Conservation (phyloP, 2,797 vertebrate genomes). For the Peromyscus nudipes region DNA sequence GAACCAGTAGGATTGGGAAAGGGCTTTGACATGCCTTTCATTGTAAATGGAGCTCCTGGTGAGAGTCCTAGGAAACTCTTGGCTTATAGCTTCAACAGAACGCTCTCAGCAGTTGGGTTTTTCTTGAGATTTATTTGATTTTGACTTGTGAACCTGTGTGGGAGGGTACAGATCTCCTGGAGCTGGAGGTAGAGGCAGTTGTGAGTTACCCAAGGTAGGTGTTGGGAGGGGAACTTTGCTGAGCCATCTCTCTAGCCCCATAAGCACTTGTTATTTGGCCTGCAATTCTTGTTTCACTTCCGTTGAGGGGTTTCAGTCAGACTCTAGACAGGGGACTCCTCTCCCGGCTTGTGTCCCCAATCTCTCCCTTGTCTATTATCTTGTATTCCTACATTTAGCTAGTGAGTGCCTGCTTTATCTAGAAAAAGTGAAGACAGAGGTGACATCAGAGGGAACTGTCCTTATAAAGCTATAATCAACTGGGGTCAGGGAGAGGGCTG, state of each 20-base stretch:
- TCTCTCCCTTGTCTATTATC: not conserved
- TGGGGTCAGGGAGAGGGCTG: too few relatives aligned
- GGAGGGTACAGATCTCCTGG: not conserved
- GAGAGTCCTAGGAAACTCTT: too few relatives aligned
- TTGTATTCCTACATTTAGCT: not conserved
- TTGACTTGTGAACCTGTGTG: not conserved
- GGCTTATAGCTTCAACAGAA: not conserved
- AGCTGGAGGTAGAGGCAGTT: not conserved
- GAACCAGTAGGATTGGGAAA: accelerated
- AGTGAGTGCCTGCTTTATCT: not conserved
- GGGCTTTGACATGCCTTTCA: not conserved
- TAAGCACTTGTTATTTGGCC: not conserved
- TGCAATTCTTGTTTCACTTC: not conserved
- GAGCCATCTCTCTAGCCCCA: too few relatives aligned
- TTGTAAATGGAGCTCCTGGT: not conserved
- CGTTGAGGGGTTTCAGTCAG: too few relatives aligned
- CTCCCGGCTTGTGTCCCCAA: not conserved
- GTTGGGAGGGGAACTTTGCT: too few relatives aligned
- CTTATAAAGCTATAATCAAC: not conserved
- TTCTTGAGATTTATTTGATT: not conserved
- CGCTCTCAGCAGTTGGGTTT: not conserved
- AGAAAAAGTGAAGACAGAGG: not conserved
- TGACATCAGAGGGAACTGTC: not conserved
- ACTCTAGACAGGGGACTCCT: not conserved
- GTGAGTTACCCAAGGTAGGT: not conserved